Evolutionary conservation across 2,113 vertebrate genomes (phyloP).

Genomic region (Donacobius atricapilla): DNA sequence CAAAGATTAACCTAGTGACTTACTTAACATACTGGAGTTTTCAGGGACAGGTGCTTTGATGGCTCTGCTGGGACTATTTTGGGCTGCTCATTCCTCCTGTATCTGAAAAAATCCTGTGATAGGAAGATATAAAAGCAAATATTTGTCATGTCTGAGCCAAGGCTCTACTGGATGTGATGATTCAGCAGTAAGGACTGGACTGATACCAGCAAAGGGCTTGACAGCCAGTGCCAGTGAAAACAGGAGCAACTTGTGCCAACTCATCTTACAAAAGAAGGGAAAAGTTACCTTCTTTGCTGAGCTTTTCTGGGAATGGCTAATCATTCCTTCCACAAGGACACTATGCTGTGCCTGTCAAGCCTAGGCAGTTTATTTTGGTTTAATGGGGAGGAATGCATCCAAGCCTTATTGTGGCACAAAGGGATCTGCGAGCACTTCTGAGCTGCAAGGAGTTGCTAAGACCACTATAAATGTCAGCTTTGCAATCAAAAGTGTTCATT

Average conservation of each 20-base stretch:
- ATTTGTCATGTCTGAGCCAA: background rate
- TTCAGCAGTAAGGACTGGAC: background rate
- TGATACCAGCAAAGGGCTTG: background rate
- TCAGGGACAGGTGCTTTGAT: background rate
- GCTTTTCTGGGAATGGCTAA: conserved; percentile 15
- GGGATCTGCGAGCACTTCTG: background rate
- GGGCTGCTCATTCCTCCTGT: background rate
- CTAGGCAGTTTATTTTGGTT: conserved; percentile 18
- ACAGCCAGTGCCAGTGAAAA: background rate
- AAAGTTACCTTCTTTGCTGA: background rate
- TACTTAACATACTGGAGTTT: background rate
- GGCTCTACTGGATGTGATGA: background rate
- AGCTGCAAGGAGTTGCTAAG: conserved; percentile 19
- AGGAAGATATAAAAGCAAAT: conserved; percentile 14
- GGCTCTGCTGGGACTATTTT: background rate
- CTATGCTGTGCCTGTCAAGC: background rate
- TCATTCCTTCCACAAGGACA: conserved; percentile 11
- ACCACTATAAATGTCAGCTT: conserved; percentile 7
- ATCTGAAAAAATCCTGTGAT: background rate
- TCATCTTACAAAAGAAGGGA: conserved; percentile 26
- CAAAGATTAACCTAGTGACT: background rate
- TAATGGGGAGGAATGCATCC: conserved; percentile 13
- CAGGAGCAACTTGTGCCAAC: background rate
- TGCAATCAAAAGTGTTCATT: background rate
- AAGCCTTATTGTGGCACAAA: conserved; percentile 1